These are phyloP conservation scores for Radopholus similis DNA, from an alignment of 1,140 invertebrate species.

Conservation along the genomic window DNA sequence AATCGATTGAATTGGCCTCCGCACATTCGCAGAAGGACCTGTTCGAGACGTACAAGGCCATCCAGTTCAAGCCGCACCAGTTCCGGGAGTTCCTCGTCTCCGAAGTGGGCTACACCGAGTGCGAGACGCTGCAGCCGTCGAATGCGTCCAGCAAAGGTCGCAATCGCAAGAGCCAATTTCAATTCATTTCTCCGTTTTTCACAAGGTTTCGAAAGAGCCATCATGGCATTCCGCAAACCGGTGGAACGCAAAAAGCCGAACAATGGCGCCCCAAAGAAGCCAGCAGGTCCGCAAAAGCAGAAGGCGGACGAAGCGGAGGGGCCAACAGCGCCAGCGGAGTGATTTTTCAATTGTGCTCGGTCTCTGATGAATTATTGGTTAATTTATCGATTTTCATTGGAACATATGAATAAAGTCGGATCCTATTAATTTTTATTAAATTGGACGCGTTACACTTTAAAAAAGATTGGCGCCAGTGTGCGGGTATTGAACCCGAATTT, in stretches of 20 bases:
- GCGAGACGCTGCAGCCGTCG: conserved; percentile 33
- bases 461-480: too few species aligned
- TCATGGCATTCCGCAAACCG: conserved; percentile 6
- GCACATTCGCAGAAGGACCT: conserved; percentile 35
- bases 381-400: too few species aligned
- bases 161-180: not conserved
- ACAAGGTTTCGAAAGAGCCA: conserved; percentile 6
- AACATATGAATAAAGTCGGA: too few species aligned
- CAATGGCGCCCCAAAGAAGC: not conserved
- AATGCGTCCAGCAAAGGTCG: conserved; percentile 38
- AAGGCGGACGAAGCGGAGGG: too few species aligned
- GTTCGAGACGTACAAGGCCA: conserved; percentile 40
- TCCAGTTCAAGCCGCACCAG: conserved; percentile 49
- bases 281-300: not conserved
- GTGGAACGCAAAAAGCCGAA: not conserved
- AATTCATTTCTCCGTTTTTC: not conserved
- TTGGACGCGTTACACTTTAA: too few species aligned
- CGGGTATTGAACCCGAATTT: too few species aligned
- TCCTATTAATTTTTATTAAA: too few species aligned
- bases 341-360: too few species aligned
- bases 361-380: too few species aligned
- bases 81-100: conserved; percentile 47
- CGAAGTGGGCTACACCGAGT: conserved; percentile 40
- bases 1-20: too few species aligned
- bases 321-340: too few species aligned